phyloP scores from a whole-genome alignment of 2,113 vertebrate genomes.

The Osmerus mordax region DNA sequence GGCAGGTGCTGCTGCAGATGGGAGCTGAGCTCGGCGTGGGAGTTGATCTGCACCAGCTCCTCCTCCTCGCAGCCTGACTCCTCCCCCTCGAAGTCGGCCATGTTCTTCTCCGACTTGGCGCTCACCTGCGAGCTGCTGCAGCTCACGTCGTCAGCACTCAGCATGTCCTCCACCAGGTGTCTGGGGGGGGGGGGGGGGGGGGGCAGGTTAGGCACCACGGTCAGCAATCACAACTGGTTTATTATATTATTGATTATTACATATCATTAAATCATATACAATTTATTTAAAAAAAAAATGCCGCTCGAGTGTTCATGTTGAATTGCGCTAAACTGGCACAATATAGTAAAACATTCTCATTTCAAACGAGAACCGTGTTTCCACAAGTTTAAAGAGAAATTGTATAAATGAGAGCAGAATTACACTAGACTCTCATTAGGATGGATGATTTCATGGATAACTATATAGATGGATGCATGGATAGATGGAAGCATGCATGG shows the following conservation, averaged over 20 bases:
- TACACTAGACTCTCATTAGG: too few relatives aligned
- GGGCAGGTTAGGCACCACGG: too few relatives aligned
- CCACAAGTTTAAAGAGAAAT: too few relatives aligned
- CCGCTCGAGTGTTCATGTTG: too few relatives aligned
- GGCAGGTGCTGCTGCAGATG: conserved; percentile 98
- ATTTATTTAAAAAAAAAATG: not conserved
- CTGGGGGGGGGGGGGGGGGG: conserved; percentile 55
- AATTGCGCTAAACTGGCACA: too few relatives aligned
- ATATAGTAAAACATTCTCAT: too few relatives aligned
- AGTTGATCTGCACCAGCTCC: conserved; percentile 97
- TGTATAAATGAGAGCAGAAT: too few relatives aligned
- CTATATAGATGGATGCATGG: too few relatives aligned
- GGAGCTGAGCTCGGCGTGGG: conserved; percentile 95
- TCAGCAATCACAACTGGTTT: not conserved
- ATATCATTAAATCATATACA: not conserved
- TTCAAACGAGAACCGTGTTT: too few relatives aligned
- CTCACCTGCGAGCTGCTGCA: conserved; percentile 99
- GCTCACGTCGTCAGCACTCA: conserved; percentile 97
- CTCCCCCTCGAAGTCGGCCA: conserved; percentile 98
- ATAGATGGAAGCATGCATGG: too few relatives aligned
- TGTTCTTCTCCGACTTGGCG: conserved; percentile 99
- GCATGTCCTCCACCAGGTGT: conserved; percentile 96
- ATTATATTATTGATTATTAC: not conserved
- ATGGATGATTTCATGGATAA: too few relatives aligned
- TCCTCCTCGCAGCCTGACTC: conserved; percentile 99